Base-by-base conservation (phyloP, 2,888 invertebrate species). In the Habroteleia sp. region DNA sequence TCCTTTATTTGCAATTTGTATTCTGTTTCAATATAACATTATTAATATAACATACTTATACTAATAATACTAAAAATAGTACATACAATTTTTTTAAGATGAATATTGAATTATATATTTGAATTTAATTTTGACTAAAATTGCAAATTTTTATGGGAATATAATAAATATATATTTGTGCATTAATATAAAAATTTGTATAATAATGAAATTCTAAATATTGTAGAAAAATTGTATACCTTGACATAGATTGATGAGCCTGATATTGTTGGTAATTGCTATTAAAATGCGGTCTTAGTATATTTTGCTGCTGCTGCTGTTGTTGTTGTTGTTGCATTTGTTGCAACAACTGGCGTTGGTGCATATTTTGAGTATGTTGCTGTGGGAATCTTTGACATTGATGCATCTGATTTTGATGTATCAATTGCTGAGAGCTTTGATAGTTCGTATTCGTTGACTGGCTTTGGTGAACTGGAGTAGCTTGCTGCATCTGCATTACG, bases 231-330 rank as follows among this genome's bases (percentile, higher is more conserved):
- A n/a, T n/a, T n/a, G 42, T 20, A 13, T 14, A 69, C 69, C 69
- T 69, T 1, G 87, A 84, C 50, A 87, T 85, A 0, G 83, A 81
- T 37, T 87, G 87, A 7, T 86, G 78, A 0, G 80, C 78, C 50
- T 85, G 87, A 44, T 86, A 85, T 50, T 85, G 87, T 25, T 87
- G 86, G 62, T 86, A 86, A 25, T 81, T 84, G 56, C 81, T 81
- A 16, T 82, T 76, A 52, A 84, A 84, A 10, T 84, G 90, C 88
- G 83, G 89, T 89, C 68, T 89, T 87, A 82, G 88, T 88, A 66
- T 42, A 10, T 65, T 8, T 89, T 88, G 89, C 90, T 89, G 80
- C 89, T 89, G 3, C 23, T 65, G 54, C 65, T 76, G 58, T 6
- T 58, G 41, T 33, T 41, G 41, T 33, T 42, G 58, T 39, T 82